These are phyloP conservation scores for Muscina levida DNA, from an alignment of 2,888 invertebrate genomes.

Conservation along the genomic window DNA sequence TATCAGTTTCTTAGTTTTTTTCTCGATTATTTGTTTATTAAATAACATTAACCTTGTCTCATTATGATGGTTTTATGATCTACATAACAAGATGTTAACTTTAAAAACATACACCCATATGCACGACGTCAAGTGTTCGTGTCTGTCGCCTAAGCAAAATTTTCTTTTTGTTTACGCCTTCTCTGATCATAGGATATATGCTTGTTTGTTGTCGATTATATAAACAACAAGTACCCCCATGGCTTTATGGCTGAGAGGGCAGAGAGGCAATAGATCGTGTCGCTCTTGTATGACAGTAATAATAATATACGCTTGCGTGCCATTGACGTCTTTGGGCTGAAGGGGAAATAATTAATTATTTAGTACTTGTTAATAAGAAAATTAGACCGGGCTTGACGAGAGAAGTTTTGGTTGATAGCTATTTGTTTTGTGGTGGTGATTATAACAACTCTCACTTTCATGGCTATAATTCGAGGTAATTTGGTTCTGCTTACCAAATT, in stretches of 20 bases:
- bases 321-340: neutral
- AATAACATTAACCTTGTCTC: neutral
- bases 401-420: too few relatives aligned
- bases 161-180: constrained; percentile 9
- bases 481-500: too few relatives aligned
- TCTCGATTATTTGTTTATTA: neutral
- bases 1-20: neutral
- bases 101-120: neutral
- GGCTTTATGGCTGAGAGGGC: neutral
- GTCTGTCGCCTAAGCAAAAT: neutral
- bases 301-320: constrained; percentile 28
- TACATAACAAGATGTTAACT: neutral
- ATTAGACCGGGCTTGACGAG: neutral
- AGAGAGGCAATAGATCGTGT: neutral
- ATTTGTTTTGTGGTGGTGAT: neutral
- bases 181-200: too few relatives aligned
- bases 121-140: neutral
- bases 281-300: constrained; percentile 8
- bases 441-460: neutral
- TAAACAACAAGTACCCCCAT: constrained; percentile 4
- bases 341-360: constrained; percentile 33
- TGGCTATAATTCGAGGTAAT: neutral
- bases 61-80: neutral
- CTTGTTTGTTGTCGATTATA: neutral
- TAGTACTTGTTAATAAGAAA: constrained; percentile 4